Base-by-base conservation (phyloP, 35 echinoderm and acorn worm species). In the Apostichopus japonicus region DNA sequence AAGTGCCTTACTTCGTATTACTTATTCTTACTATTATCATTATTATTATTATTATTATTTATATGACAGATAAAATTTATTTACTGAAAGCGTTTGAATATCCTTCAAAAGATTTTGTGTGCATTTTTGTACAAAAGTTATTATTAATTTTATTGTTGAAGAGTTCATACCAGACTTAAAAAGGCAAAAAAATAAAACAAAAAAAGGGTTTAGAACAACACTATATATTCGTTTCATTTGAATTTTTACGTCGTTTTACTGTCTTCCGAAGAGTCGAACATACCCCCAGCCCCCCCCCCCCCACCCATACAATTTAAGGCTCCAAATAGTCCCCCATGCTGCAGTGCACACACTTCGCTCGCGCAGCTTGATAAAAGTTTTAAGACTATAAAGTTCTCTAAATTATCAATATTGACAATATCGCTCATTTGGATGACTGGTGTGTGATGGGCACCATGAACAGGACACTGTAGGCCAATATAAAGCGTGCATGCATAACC, bases 121-220 rank as follows among this genome's bases (percentile, higher is more conserved):
- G 86, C 86, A 89, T 89, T 75, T 82, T 84, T 89, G 86, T 89
- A 89, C 86, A 89, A 72, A 89, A 75, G 59, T 72, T 61, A 61
- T 89, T 89, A 89, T 72, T 87, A 87, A 72, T 89, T 89, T 89
- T 89, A 89, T 89, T 89, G 86, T 89, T 89, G 86, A 89, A 89
- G 63, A 53, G 56, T 65, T 89, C n/a, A 89, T 73, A 89, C 27
- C 67, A 84, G 61, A 33, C 27, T 51, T 22, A 89, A 89, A 89
- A 89, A 23, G 71, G 14, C 71, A 33, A 72, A 72, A 89, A 89
- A 72, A 58, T 54, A 87, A 73, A 72, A 19, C 7, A 89, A 89
- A 89, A 88, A 89, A 89, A 27, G 86, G 86, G 86, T 89, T 89
- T 72, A 89, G 23, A 89, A 89, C 86, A 84, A 57, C 81, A 84